phyloP scores from a whole-genome alignment of 2,113 vertebrate genomes.

The Engraulis encrasicolus region DNA sequence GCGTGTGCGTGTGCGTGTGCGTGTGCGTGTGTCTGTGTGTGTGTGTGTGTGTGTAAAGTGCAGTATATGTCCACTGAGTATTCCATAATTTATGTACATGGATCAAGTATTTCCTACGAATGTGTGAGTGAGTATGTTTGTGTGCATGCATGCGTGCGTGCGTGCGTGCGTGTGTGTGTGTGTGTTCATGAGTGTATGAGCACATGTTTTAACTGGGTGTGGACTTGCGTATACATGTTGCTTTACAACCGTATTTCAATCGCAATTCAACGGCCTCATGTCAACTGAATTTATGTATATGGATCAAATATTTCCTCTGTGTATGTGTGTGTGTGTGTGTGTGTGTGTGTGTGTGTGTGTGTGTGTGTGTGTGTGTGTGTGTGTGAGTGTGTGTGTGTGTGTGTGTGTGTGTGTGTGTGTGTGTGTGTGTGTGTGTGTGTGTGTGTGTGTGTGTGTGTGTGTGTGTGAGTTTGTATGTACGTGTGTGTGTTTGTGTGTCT shows the following conservation, averaged over 20 bases:
- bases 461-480: too few species aligned
- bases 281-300: neutral
- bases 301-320: neutral
- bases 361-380: slow-evolving; percentile 40
- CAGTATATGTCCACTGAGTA: neutral
- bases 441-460: slow-evolving; percentile 21
- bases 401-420: slow-evolving; percentile 27
- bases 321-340: neutral
- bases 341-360: slow-evolving; percentile 29
- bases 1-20: too few species aligned
- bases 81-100: neutral
- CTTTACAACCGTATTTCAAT: neutral
- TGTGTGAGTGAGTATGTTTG: neutral
- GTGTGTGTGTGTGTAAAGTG: too few species aligned
- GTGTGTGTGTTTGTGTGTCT: too few species aligned
- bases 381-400: slow-evolving; percentile 34
- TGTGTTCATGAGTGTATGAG: neutral
- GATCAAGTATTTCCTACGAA: neutral
- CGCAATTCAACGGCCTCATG: too few species aligned
- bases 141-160: neutral
- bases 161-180: neutral
- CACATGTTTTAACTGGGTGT: too few species aligned
- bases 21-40: too few species aligned
- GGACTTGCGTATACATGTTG: neutral
- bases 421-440: slow-evolving; percentile 3